Evolutionary conservation across 2,113 vertebrate genomes (phyloP).

Genomic region (Trogon surrucura): DNA sequence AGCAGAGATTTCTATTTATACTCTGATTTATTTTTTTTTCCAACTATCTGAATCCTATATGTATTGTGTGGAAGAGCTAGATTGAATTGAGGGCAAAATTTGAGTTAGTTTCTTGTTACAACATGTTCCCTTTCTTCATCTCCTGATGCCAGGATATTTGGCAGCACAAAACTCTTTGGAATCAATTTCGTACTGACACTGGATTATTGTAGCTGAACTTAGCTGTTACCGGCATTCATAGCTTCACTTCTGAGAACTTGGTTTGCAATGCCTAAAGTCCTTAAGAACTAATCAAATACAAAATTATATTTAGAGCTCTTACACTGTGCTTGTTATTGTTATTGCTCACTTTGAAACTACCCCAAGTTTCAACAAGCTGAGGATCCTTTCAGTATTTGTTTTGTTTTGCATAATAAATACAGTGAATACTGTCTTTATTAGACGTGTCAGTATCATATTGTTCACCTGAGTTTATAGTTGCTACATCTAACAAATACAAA

Average conservation of each 20-base stretch:
- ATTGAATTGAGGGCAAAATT: not conserved
- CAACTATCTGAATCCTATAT: not conserved
- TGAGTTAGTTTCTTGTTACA: not conserved
- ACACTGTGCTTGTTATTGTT: not conserved
- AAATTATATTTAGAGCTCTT: not conserved
- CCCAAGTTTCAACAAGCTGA: not conserved
- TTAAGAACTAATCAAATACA: not conserved
- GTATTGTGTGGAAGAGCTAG: not conserved
- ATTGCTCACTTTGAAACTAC: not conserved
- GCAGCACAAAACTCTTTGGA: not conserved
- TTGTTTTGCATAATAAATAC: not conserved
- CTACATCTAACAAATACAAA: not conserved
- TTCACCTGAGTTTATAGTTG: not conserved
- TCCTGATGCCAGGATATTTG: not conserved
- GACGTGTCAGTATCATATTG: not conserved
- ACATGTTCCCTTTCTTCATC: not conserved
- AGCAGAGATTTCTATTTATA: not conserved
- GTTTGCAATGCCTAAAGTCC: not conserved
- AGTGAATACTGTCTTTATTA: not conserved
- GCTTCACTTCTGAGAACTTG: not conserved
- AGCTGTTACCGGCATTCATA: not conserved
- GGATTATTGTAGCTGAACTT: not conserved
- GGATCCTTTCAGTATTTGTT: not conserved
- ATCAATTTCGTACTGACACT: not conserved
- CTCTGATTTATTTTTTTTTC: not conserved